These are phyloP conservation scores for Pomacea canaliculata DNA, from an alignment of 2,888 invertebrate species.

Conservation along the genomic window DNA sequence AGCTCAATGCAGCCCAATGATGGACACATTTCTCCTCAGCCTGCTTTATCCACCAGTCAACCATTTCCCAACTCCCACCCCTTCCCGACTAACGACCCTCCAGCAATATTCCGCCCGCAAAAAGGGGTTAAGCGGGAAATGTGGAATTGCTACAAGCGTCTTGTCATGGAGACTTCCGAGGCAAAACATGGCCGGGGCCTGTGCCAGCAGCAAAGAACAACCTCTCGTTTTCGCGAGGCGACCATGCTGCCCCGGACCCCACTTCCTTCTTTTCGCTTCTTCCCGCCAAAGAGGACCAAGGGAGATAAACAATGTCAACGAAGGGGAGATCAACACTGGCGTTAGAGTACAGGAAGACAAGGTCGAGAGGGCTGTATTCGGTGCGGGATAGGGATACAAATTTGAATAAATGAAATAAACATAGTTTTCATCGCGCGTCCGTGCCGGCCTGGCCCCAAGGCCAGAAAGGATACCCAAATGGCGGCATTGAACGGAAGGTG, in stretches of 20 bases:
- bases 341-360: constrained; percentile 19
- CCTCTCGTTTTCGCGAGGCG: not conserved
- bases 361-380: constrained; percentile 11
- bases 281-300: constrained; percentile 21
- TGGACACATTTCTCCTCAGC: too few species aligned
- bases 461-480: constrained; percentile 11
- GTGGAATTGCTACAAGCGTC: constrained; percentile 10
- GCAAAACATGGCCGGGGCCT: constrained; percentile 19
- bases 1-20: too few species aligned
- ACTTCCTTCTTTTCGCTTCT: constrained; percentile 13
- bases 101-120: not conserved
- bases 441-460: constrained; percentile 1
- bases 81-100: not conserved
- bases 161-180: constrained; percentile 31
- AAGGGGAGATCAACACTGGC: constrained; percentile 25
- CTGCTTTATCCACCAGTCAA: too few species aligned
- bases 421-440: constrained; percentile 22
- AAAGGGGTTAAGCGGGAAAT: constrained; percentile 4
- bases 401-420: constrained; percentile 36
- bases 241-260: constrained; percentile 17
- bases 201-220: not conserved
- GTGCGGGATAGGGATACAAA: constrained; percentile 29
- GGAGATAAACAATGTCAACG: constrained; percentile 21
- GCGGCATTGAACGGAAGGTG: constrained; percentile 9
- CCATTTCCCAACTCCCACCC: not conserved